Evolutionary conservation across 2,113 vertebrate species (phyloP).

Genomic region (Galbula dea): DNA sequence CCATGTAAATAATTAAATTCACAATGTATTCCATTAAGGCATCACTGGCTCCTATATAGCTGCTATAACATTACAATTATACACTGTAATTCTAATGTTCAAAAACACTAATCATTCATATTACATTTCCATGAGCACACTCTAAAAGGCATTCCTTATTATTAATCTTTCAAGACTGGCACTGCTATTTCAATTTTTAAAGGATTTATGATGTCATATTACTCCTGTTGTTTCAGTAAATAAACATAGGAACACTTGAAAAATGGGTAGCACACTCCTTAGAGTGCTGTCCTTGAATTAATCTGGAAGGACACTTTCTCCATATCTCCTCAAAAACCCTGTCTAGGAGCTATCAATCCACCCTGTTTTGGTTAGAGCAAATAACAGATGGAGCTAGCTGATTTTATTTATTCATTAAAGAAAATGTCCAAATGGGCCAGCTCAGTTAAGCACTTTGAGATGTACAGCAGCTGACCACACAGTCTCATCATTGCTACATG

Average conservation of each 20-base stretch:
- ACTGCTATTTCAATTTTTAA: slow-evolving; percentile 67
- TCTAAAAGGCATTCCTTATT: slow-evolving; percentile 60
- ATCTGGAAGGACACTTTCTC: slow-evolving; percentile 28
- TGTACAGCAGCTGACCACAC: not conserved
- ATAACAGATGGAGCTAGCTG: not conserved
- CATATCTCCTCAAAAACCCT: not conserved
- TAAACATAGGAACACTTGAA: slow-evolving; percentile 46
- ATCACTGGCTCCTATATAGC: slow-evolving; percentile 18
- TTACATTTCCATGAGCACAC: slow-evolving; percentile 53
- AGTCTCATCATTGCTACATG: accelerated
- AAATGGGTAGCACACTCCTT: slow-evolving; percentile 40
- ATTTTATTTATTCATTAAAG: slow-evolving; percentile 1
- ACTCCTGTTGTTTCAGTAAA: slow-evolving; percentile 60
- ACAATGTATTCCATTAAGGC: slow-evolving; percentile 20
- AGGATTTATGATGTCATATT: slow-evolving; percentile 59
- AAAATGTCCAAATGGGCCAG: not conserved
- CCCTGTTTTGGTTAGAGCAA: not conserved
- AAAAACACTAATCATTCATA: slow-evolving; percentile 59
- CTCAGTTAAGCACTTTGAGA: not conserved
- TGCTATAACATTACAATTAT: slow-evolving; percentile 41
- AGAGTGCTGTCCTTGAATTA: slow-evolving; percentile 52
- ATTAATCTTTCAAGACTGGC: slow-evolving; percentile 68
- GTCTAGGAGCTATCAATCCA: slow-evolving; percentile 21
- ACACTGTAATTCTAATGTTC: slow-evolving; percentile 59
- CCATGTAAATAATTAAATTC: slow-evolving; percentile 49